Evolutionary conservation across 2,888 invertebrate genomes (phyloP).

Genomic region (Lordiphosa fenestrarum): DNA sequence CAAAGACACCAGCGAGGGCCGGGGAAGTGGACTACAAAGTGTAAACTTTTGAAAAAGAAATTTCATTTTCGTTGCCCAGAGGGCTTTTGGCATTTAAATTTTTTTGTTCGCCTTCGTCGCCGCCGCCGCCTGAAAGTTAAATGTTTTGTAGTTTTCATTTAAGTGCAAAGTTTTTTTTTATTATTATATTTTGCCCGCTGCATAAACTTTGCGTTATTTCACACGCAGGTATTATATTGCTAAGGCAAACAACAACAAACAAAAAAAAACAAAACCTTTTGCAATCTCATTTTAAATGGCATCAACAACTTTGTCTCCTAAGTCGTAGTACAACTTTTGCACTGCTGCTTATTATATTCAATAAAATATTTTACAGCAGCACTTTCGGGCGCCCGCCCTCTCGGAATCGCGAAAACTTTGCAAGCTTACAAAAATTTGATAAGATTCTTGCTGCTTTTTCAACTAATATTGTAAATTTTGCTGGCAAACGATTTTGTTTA

Average conservation of each 20-base stretch:
- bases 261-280: constrained; percentile 47
- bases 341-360: constrained; percentile 69
- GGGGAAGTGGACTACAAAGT: constrained; percentile 56
- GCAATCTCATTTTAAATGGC: constrained; percentile 63
- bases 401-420: constrained; percentile 40
- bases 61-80: constrained; percentile 58
- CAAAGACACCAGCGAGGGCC: constrained; percentile 44
- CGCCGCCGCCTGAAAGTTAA: constrained; percentile 46
- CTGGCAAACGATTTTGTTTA: constrained; percentile 63
- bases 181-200: constrained; percentile 33
- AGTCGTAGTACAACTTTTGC: constrained; percentile 47
- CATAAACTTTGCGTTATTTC: constrained; percentile 72
- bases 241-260: constrained; percentile 32
- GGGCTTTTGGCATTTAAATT: constrained; percentile 27
- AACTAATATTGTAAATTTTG: constrained; percentile 67
- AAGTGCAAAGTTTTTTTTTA: constrained; percentile 58
- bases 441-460: constrained; percentile 47
- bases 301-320: constrained; percentile 62
- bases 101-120: constrained; percentile 40
- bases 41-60: constrained; percentile 51
- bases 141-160: constrained; percentile 72
- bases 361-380: constrained; percentile 71
- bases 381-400: constrained; percentile 40
- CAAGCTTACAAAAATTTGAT: constrained; percentile 51
- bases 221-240: constrained; percentile 71